Evolutionary conservation across 2,113 vertebrate species (phyloP).

Genomic region (Chiloscyllium plagiosum): DNA sequence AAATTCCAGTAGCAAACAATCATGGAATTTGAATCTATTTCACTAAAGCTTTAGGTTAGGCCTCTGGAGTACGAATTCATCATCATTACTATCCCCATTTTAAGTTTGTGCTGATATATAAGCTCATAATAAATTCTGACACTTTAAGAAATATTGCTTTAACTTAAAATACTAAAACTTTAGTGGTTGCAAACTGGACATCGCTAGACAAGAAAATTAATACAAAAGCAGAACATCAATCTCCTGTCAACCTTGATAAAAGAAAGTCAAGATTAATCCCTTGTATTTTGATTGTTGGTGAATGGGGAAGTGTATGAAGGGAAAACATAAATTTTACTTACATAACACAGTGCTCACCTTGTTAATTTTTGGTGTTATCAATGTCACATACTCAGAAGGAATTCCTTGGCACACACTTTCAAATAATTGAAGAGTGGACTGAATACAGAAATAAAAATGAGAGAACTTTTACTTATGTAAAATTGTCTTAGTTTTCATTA

Average conservation of each 20-base stretch:
- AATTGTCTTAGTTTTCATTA: neutral
- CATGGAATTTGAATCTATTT: too few relatives aligned
- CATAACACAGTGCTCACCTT: constrained; percentile 54
- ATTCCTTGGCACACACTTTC: constrained; percentile 60
- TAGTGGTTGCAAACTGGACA: neutral
- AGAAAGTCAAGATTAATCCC: neutral
- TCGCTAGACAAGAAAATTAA: neutral
- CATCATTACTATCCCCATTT: neutral
- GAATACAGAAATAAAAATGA: constrained; percentile 36
- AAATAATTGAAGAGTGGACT: constrained; percentile 63
- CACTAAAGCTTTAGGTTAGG: too few relatives aligned
- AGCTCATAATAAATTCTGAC: neutral
- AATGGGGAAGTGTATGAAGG: neutral
- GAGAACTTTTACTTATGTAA: neutral
- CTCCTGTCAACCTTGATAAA: neutral
- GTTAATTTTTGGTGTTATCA: constrained; percentile 64
- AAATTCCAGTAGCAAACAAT: too few relatives aligned
- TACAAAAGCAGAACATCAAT: neutral
- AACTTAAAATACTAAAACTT: neutral
- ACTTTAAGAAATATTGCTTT: neutral
- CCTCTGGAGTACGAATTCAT: too few relatives aligned
- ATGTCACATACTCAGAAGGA: constrained; percentile 55
- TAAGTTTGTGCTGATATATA: neutral
- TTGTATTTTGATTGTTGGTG: neutral
- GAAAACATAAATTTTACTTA: neutral